Conservation (phyloP, 2,888 invertebrate species). For the Odontothrips loti region DNA sequence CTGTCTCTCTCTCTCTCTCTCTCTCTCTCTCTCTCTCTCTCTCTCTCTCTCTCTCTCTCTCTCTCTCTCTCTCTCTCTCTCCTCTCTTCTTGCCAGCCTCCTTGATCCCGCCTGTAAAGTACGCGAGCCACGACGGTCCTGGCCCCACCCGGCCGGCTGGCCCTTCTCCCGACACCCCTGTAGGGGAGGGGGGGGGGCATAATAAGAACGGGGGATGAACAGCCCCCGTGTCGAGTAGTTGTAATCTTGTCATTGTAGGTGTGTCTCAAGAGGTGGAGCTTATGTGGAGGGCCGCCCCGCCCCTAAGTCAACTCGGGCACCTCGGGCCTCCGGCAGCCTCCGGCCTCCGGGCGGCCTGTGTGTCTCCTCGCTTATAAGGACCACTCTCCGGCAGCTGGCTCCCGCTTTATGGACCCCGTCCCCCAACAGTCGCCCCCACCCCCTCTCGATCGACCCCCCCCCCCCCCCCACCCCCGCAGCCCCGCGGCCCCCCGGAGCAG, state of each 20-base stretch:
- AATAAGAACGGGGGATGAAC: slow-evolving; percentile 15
- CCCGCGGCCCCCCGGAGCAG: background rate
- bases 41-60: slow-evolving; percentile 27
- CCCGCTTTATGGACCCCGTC: slow-evolving; percentile 13
- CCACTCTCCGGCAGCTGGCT: slow-evolving; percentile 23
- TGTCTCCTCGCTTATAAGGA: slow-evolving; percentile 12
- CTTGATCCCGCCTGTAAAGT: slow-evolving; percentile 27
- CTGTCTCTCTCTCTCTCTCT: background rate
- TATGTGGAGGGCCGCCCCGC: slow-evolving; percentile 6
- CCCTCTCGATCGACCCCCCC: background rate
- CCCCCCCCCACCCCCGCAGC: background rate
- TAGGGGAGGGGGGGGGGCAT: background rate
- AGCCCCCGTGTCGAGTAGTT: background rate
- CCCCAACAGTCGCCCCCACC: background rate
- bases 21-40: slow-evolving; percentile 7
- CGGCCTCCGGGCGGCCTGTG: background rate
- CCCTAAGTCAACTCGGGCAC: background rate
- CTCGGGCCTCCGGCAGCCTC: background rate
- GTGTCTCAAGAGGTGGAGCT: slow-evolving; percentile 18
- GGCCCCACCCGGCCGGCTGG: background rate
- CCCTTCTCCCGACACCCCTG: no score
- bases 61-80: slow-evolving; percentile 26
- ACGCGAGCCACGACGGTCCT: background rate
- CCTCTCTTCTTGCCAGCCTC: background rate
- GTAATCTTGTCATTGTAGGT: slow-evolving; percentile 25